Base-by-base conservation (phyloP, 2,113 vertebrate species). In the Corythaixoides concolor region DNA sequence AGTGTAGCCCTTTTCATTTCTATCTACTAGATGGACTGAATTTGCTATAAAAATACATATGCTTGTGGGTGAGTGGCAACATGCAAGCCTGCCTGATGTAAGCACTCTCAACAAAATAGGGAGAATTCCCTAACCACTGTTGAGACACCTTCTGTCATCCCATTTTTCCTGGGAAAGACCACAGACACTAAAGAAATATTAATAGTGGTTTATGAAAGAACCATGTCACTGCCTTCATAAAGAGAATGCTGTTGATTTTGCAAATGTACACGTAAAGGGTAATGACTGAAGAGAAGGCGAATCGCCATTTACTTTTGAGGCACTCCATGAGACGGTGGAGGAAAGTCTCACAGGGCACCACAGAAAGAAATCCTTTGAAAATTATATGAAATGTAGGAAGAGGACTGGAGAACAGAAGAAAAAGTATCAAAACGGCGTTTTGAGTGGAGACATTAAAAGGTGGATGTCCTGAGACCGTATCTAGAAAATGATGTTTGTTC, bases 1-100 rank as follows among this genome's bases (percentile, higher is more conserved):
- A 94, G 47, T 39, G 66, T 59, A 93, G 47, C 28, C 72, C 56
- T 97, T 95, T 95, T 95, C 76, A 91, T 96, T 94, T 94, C 77
- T 35, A 80, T 85, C 81, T 90, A 80, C 78, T 85, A 81, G 69
- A 27, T 68, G 66, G 49, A 76, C 56, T 80, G 53, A 90, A 91
- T 85, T 89, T 88, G 43, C 50, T 85, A 8, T 77, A 86, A 88
- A 92, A 87, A 75, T 83, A 41, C 6, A 27, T 69, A 60, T 89
- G 15, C 9, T 67, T 73, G 27, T 81, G 58, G 8, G 15, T 86
- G n/a, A 22, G 16, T 68, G 60, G 60, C 52, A 58, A 81, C 9
- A 15, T 75, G 43, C 45, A 68, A 76, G 16, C 35, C 35, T 50
- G 12, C 35, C 49, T 79, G 62, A 72, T 73, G 70, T 59, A 92